Conservation (phyloP, 92 coral and sea anemone species). For the Epizoanthus rinbou region DNA sequence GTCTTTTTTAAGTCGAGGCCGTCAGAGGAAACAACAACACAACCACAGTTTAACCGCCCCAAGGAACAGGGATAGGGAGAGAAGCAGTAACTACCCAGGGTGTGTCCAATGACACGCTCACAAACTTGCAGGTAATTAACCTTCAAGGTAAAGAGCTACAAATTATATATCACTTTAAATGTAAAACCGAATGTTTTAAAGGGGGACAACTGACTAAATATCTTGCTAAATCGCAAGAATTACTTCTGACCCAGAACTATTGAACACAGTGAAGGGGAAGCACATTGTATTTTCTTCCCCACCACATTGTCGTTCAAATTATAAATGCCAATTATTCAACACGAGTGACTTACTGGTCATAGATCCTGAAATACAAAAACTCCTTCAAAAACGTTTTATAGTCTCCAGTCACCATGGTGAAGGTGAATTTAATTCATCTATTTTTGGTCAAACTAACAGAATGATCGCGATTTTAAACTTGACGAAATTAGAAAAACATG, state of each 20-base stretch:
- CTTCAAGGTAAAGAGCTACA: background rate
- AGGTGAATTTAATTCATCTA: conserved; percentile 31
- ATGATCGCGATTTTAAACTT: background rate
- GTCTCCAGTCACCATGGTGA: too few relatives aligned
- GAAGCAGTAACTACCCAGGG: background rate
- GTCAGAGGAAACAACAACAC: background rate
- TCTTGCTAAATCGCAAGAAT: conserved; percentile 13
- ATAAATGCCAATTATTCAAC: too few relatives aligned
- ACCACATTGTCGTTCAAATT: background rate
- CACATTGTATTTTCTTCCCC: conserved; percentile 3
- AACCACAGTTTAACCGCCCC: background rate
- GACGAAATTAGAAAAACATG: background rate
- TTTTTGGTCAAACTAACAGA: conserved; percentile 15
- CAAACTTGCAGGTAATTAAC: background rate
- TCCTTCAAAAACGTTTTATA: background rate
- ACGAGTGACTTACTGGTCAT: background rate
- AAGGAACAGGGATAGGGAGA: background rate
- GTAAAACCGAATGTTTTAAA: background rate
- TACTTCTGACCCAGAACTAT: conserved; percentile 33
- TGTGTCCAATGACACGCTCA: background rate
- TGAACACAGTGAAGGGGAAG: conserved; percentile 23
- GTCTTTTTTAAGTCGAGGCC: background rate
- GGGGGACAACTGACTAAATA: background rate
- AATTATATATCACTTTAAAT: background rate
- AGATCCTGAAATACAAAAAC: background rate